Evolutionary conservation across 2,888 invertebrate species (phyloP), one percentile per base, ranked within the genome.

Genomic region (Parasteatoda lunata): DNA sequence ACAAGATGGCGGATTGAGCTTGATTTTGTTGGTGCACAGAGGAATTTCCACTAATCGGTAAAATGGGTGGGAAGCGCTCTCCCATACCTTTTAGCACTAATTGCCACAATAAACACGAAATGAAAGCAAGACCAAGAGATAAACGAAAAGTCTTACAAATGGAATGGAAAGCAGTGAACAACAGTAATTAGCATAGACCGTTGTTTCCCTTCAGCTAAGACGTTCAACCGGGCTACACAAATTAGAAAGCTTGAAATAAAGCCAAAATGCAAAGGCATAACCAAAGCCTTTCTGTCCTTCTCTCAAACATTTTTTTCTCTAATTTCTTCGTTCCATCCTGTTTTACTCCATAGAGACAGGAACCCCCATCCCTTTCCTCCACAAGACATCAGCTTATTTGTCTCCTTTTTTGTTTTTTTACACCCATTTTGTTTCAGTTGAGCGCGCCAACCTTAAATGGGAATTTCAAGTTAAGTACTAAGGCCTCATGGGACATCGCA

Each of bases 171-270:
- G 81, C 82, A 77, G 73, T 73, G 77, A 82, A 82, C 86, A 82
- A 87, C 81, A 77, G 86, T 87, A 87, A 87, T 87, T 87, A 87
- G 81, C 86, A 82, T 87, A 82, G 81, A 73, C 77, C 73, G 86
- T 82, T 87, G 81, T 87, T 82, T 87, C 82, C 81, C 82, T 86
- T 80, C 79, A 72, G 80, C 85, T 77, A 77, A 86, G n/a, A 80
- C 80, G 77, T 80, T 68, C 71, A 70, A 86, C 71, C 80, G 66
- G 80, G 77, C 85, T 86, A 71, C 85, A 81, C 85, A 86, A 86
- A 86, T 86, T 86, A 86, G 85, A 86, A 86, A 86, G 85, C 85
- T 86, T 86, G 80, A 86, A 86, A 86, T 86, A 86, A 80, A 86
- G 85, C 85, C 85, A 86, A 86, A 86, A 86, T 86, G 85, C 85